A percentile compares a stretch with the other conserved stretches of the same genome.
phyloP scores from a whole-genome alignment of 2,888 invertebrate genomes.

The Ypsolopha sequella region DNA sequence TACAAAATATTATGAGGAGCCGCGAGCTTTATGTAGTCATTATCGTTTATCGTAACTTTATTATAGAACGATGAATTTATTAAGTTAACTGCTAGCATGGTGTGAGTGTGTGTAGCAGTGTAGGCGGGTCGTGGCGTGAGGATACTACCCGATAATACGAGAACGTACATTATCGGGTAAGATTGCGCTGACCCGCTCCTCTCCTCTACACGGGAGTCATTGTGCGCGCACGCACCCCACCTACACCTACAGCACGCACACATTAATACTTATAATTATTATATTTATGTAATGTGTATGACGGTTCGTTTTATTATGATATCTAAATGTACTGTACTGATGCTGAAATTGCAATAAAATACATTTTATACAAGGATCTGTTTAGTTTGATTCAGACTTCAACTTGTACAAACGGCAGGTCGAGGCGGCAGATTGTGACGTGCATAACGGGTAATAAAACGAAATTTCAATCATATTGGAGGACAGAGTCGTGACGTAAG shows the following conservation, averaged over 20 bases:
- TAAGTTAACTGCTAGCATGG: too few species aligned
- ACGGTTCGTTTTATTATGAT: not conserved
- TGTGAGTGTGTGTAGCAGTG: too few species aligned
- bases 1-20: slow-evolving; percentile 19
- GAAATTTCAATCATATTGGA: too few species aligned
- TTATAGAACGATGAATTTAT: not conserved
- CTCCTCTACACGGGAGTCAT: too few species aligned
- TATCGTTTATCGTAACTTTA: not conserved
- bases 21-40: slow-evolving; percentile 2
- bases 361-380: slow-evolving; percentile 4
- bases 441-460: too few species aligned
- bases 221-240: not conserved
- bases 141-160: too few species aligned
- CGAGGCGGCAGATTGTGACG: too few species aligned
- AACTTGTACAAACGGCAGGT: too few species aligned
- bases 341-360: slow-evolving; percentile 45
- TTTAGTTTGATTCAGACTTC: slow-evolving; percentile 43
- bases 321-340: slow-evolving; percentile 19
- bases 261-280: not conserved
- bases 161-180: too few species aligned
- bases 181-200: too few species aligned
- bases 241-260: not conserved
- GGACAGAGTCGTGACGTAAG: too few species aligned
- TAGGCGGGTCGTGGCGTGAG: too few species aligned
- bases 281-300: not conserved